Evolutionary conservation across 2,888 invertebrate species (phyloP).

Genomic region (Ophonus ardosiacus): DNA sequence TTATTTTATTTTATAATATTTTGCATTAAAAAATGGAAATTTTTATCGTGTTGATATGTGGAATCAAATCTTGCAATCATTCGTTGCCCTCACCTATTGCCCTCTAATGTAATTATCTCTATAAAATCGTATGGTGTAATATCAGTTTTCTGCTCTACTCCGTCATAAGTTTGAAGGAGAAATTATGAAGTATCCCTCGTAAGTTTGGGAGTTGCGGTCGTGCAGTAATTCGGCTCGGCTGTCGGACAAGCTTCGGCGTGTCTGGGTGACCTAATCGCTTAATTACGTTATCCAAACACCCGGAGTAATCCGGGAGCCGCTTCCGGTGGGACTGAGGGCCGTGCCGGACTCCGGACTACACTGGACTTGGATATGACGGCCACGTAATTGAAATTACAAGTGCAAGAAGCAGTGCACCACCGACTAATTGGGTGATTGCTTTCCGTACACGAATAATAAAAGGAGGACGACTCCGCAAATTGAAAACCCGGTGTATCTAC

Average conservation of each 20-base stretch:
- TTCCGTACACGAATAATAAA: not conserved
- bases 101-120: too few relatives aligned
- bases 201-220: not conserved
- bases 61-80: too few relatives aligned
- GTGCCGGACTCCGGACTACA: not conserved
- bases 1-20: too few relatives aligned
- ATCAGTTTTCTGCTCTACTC: too few relatives aligned
- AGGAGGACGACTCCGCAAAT: too few relatives aligned
- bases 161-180: not conserved
- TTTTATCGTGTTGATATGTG: too few relatives aligned
- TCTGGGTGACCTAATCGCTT: slow-evolving; percentile 45
- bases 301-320: slow-evolving; percentile 27
- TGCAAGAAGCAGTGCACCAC: not conserved
- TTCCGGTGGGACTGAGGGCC: slow-evolving; percentile 20
- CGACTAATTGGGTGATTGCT: not conserved
- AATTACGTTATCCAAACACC: slow-evolving; percentile 43
- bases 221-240: not conserved
- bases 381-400: slow-evolving; percentile 24
- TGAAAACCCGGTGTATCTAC: too few relatives aligned
- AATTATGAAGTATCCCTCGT: not conserved
- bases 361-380: slow-evolving; percentile 12
- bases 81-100: too few relatives aligned
- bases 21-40: too few relatives aligned
- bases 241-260: not conserved
- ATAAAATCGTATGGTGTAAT: too few relatives aligned